These are phyloP conservation scores for Carassius gibelio DNA, from an alignment of 2,113 vertebrate species.

Conservation along the genomic window DNA sequence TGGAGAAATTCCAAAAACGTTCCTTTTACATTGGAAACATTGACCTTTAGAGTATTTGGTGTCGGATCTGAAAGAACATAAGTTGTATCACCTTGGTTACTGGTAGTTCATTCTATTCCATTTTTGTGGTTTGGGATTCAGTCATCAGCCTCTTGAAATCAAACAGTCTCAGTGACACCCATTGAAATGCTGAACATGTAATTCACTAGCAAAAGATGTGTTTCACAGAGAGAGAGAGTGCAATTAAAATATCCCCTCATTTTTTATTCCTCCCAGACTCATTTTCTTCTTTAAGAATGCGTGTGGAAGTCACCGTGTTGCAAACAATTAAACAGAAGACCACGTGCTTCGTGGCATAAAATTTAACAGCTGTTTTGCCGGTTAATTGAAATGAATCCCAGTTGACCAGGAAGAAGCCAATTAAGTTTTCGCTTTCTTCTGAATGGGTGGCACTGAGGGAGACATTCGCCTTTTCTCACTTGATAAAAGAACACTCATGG, in stretches of 20 bases:
- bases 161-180: background rate
- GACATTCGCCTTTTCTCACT: slow-evolving; percentile 59
- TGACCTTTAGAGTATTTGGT: background rate
- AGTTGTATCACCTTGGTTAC: background rate
- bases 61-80: background rate
- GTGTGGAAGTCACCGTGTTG: slow-evolving; percentile 58
- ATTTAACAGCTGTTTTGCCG: slow-evolving; percentile 74
- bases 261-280: slow-evolving; percentile 24
- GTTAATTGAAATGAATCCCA: slow-evolving; percentile 73
- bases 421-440: slow-evolving; percentile 68
- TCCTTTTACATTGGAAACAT: background rate
- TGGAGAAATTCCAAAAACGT: background rate
- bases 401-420: slow-evolving; percentile 73
- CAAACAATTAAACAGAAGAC: slow-evolving; percentile 69
- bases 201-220: slow-evolving; percentile 4
- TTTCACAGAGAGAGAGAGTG: slow-evolving; percentile 46
- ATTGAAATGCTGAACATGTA: slow-evolving; percentile 20
- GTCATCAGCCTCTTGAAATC: background rate
- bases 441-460: slow-evolving; percentile 62
- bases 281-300: slow-evolving; percentile 43
- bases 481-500: slow-evolving; percentile 62
- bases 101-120: background rate
- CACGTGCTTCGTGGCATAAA: slow-evolving; percentile 69
- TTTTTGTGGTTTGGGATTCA: background rate
- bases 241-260: slow-evolving; percentile 61